Evolutionary conservation across 2,888 invertebrate species (phyloP).

Genomic region (Aricia artaxerxes): DNA sequence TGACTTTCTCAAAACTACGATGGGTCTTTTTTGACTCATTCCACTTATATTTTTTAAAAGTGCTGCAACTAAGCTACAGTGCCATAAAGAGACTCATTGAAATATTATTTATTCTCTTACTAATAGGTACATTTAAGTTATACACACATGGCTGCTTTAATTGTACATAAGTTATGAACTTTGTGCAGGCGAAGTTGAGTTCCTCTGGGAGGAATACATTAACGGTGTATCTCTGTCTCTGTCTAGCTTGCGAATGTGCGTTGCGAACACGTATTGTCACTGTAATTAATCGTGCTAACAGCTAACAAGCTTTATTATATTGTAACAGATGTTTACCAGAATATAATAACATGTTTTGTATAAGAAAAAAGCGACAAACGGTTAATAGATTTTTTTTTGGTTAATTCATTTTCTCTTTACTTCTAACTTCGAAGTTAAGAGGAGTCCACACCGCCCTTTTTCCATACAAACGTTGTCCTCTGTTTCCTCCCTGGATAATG

Average conservation of each 20-base stretch:
- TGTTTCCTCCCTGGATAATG: too few relatives aligned
- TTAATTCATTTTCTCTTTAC: not conserved
- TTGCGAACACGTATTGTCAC: conserved; percentile 1
- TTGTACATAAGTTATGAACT: not conserved
- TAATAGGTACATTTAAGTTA: not conserved
- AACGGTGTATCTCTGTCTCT: not conserved
- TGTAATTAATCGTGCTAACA: conserved; percentile 16
- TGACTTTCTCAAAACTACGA: not conserved
- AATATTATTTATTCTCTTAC: not conserved
- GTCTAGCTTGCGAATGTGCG: conserved; percentile 14
- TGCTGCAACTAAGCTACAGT: too few relatives aligned
- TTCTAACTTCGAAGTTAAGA: too few relatives aligned
- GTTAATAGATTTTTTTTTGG: not conserved
- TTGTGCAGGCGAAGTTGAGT: not conserved
- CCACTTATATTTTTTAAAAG: too few relatives aligned
- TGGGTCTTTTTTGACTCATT: not conserved
- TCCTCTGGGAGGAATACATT: conserved; percentile 7
- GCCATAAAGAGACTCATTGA: too few relatives aligned
- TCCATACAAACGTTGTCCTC: too few relatives aligned
- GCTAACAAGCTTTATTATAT: not conserved
- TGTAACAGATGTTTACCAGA: not conserved
- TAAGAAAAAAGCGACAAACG: not conserved
- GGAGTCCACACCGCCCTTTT: too few relatives aligned
- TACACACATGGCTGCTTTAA: not conserved
- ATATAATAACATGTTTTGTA: not conserved